Evolutionary conservation across 2,113 vertebrate species (phyloP).

Genomic region (Leptodactylus fuscus): DNA sequence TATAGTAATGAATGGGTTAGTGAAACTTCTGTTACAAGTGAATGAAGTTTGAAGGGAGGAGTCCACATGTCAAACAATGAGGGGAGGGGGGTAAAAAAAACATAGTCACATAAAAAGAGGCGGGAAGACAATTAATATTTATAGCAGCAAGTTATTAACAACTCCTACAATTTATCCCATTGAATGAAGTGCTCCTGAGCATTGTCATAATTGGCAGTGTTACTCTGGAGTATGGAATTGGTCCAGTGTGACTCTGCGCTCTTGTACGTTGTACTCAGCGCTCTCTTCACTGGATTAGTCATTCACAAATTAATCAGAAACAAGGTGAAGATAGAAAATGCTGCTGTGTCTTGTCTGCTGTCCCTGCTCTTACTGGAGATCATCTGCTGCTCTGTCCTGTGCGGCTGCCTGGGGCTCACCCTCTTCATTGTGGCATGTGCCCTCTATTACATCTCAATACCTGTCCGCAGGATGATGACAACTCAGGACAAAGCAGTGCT

Average conservation of each 20-base stretch:
- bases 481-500: constrained; percentile 70
- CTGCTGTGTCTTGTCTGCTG: constrained; percentile 45
- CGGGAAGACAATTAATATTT: constrained; percentile 63
- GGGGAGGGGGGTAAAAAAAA: constrained; percentile 10
- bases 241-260: constrained; percentile 46
- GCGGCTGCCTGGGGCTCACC: constrained; percentile 62
- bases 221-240: constrained; percentile 58
- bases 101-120: constrained; percentile 51
- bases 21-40: constrained; percentile 69
- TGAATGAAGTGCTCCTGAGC: background rate
- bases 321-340: background rate
- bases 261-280: constrained; percentile 38
- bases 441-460: background rate
- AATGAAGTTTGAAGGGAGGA: constrained; percentile 67
- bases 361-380: constrained; percentile 61
- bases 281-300: constrained; percentile 39
- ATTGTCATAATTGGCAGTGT: background rate
- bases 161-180: background rate
- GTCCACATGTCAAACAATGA: constrained; percentile 58
- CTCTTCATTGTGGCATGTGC: constrained; percentile 61
- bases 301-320: constrained; percentile 56
- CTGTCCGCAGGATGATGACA: constrained; percentile 64
- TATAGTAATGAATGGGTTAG: constrained; percentile 19
- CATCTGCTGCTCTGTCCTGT: constrained; percentile 35
- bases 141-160: constrained; percentile 49